A percentile compares a stretch with the other conserved stretches of the same genome.
Conservation (phyloP, 2,113 vertebrate species). For the Rhagologus leucostigma region DNA sequence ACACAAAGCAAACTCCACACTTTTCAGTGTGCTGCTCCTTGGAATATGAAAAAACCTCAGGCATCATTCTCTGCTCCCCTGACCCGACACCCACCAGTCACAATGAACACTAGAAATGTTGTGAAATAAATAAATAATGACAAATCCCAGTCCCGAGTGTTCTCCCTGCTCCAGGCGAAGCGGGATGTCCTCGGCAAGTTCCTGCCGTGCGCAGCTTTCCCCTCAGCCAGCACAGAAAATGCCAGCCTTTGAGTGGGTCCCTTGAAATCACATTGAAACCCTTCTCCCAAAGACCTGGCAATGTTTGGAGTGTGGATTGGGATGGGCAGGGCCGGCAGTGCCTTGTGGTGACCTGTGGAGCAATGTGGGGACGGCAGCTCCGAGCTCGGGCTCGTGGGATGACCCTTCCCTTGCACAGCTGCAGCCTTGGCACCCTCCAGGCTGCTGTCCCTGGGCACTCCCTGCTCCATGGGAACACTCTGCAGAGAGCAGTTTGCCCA, state of each 20-base stretch:
- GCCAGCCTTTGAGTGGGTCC: background rate
- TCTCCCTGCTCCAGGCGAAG: background rate
- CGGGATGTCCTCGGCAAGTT: accelerated
- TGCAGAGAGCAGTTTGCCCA: background rate
- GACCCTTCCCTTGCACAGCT: slow-evolving; percentile 15
- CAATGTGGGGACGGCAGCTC: background rate
- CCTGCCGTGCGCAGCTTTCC: background rate
- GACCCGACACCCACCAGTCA: background rate
- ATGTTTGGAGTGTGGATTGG: background rate
- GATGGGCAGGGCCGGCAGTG: background rate
- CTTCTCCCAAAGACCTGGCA: background rate
- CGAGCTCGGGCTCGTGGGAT: background rate
- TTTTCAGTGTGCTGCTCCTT: background rate
- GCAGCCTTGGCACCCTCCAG: background rate
- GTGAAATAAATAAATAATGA: background rate
- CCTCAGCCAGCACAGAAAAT: background rate
- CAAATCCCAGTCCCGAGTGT: background rate
- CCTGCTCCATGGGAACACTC: background rate
- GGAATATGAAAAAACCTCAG: background rate
- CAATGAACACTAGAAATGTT: background rate
- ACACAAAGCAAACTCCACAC: background rate
- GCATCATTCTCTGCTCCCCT: background rate
- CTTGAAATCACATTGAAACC: background rate
- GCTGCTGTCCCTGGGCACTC: background rate
- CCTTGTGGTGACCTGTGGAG: background rate